Evolutionary conservation across 1,140 invertebrate genomes (phyloP), one percentile per base, ranked within the genome.

Genomic region (Magallana ariakensis): DNA sequence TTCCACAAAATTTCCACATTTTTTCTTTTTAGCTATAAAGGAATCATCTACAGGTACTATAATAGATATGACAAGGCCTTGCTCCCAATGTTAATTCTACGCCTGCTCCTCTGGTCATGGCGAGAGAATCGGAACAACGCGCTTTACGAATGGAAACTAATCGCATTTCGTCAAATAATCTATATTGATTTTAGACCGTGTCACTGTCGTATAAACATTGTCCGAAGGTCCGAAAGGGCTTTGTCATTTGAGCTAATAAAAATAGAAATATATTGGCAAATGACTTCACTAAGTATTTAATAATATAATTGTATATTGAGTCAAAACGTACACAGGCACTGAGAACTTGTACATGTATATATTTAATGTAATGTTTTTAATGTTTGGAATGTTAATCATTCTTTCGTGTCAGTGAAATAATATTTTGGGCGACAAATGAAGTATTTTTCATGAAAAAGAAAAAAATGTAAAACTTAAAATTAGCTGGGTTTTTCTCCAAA

Each of bases 221-320:
- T 19, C 66, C 58, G 19, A 75, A 75, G 66, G n/a, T n/a, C n/a
- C n/a, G n/a, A n/a, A n/a, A n/a, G n/a, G n/a, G 66, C 22, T 26
- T 75, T 75, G 22, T 26, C 22, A 26, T 22, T 75, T 75, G 19
- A 75, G 66, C 66, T 75, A 75, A 75, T 75, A 75, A 75, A 33
- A 46, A 26, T 75, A 75, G 33, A 75, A 13, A 13, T 75, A 26
- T 75, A 75, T 26, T 19, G 33, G 19, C 33, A 46, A 4, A 46
- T 46, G 33, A 46, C 33, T 46, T 46, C 33, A 46, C 33, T 46
- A 46, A 46, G 33, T 46, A 46, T 46, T 46, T 46, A 46, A 46
- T 46, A 46, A 46, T 46, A 46, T 46, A 46, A 3, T 46, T 46
- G 33, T 46, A 46, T 46, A 46, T 46, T 3, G 33, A 46, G 33